Evolutionary conservation across 2,113 vertebrate species (phyloP), one percentile per base, ranked within the genome.

Genomic region (Amblyopsis rosae): DNA sequence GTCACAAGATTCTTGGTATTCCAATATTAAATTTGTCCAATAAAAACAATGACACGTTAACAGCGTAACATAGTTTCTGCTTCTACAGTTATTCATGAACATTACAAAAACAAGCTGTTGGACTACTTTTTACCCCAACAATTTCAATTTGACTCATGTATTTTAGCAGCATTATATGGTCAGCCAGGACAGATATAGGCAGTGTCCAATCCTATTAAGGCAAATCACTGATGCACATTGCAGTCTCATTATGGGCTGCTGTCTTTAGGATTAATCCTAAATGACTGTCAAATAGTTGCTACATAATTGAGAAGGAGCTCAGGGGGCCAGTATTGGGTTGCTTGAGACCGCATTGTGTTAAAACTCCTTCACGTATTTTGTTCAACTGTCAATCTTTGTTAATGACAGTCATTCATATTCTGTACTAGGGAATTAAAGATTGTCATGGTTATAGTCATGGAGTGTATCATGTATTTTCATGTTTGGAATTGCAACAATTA

Each of bases 231-330:
- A 33, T 69, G 62, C 66, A 54, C 50, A 62, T 80, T 69, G n/a
- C n/a, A 32, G 59, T 11, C 1, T 61, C 57, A 3, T 2, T 49
- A 47, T 1, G 56, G 17, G 1, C 0, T 8, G 51, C 67, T 48
- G 62, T 55, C 59, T 15, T 57, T 13, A 48, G 35, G n/a, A 59
- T 47, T 45, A 54, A 54, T 51, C 19, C 12, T 12, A 68, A 72
- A 51, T 0, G 35, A 12, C 57, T 65, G 62, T 64, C 59, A 71
- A 72, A 72, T 65, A 12, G 63, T 63, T 65, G 54, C 35, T 86
- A 55, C 70, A 80, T 80, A 63, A 81, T 78, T 80, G 64, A 82
- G 64, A 82, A 54, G 53, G 58, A 53, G 65, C 72, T 48, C 50
- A 67, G 15, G 53, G 48, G 41, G 64, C 7, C 53, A 19, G 47